Base-by-base conservation (phyloP, 2,888 invertebrate species). In the Notodonta dromedarius region DNA sequence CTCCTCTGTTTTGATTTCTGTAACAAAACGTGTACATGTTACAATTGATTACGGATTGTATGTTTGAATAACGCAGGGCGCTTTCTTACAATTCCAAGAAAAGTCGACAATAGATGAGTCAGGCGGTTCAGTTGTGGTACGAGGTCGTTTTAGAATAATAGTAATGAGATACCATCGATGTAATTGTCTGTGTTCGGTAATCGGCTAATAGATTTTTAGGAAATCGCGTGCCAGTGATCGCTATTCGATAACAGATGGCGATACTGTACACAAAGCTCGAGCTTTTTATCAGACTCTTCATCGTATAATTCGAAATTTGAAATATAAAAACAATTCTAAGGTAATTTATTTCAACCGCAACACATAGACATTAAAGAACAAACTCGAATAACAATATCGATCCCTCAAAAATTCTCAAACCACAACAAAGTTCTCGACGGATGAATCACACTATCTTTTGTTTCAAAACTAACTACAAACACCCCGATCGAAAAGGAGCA, bases 1-100 rank as follows among this genome's bases (percentile, higher is more conserved):
- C 80, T 86, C 88, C 76, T 92, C 92, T 87, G 91, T 90, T 92
- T 93, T 93, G 89, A 91, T 93, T 85, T 93, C 93, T 93, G 93
- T 84, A 93, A 93, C 87, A 87, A 91, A 88, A 91, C 56, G 90
- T 85, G 78, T 78, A 78, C 77, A 77, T 79, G 84, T 89, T 88
- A 89, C 86, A 85, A 88, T 88, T 85, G 85, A 89, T 85, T 84
- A 80, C 75, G 76, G 76, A 82, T 78, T 79, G 74, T 67, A 72
- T 91, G 92, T 91, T 91, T 93, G 85, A 87, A 91, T 90, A 90
- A 89, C 87, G 83, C 70, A 73, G 83, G 82, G 80, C 83, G 85
- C 86, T 91, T 92, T 91, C 90, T 89, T 85, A 85, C 87, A 87
- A 85, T 93, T 92, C 93, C 86, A 86, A 89, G 93, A 93, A 92